A percentile compares a stretch with the other conserved stretches of the same genome.
Conservation (phyloP, 2,797 vertebrate species). For the Eleutherodactylus coqui region DNA sequence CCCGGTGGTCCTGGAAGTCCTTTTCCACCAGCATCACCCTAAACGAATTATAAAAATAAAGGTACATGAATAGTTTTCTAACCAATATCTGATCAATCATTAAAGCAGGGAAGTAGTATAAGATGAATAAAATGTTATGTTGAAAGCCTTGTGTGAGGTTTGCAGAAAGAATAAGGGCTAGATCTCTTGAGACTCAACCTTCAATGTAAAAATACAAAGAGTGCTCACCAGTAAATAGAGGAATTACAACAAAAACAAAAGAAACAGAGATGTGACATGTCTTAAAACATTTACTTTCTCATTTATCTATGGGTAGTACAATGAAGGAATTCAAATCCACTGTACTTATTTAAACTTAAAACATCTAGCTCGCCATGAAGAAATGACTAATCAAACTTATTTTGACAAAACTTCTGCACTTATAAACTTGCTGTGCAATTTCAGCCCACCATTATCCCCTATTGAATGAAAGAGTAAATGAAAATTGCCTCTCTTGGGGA, state of each 20-base stretch:
- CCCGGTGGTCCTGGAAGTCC: conserved; percentile 89
- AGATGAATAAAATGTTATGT: not conserved
- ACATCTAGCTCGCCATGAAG: not conserved
- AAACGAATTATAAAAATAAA: conserved; percentile 56
- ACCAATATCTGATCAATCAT: not conserved
- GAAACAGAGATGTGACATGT: not conserved
- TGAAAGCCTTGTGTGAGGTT: not conserved
- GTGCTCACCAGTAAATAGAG: no score
- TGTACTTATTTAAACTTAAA: not conserved
- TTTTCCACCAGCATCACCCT: conserved; percentile 92
- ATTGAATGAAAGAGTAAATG: conserved; percentile 14
- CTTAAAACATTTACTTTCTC: not conserved
- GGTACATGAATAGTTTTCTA: not conserved
- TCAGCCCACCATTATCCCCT: not conserved
- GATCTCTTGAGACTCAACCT: not conserved
- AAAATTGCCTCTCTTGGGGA: conserved; percentile 26
- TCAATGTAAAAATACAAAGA: not conserved
- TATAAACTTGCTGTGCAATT: conserved; percentile 19
- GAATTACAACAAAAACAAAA: not conserved
- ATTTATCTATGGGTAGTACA: not conserved
- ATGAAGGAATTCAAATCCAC: not conserved
- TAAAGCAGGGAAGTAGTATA: not conserved
- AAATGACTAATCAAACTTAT: conserved; percentile 25
- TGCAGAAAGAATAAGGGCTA: not conserved
- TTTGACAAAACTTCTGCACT: conserved; percentile 23